Base-by-base conservation (phyloP, 2,113 vertebrate species). In the Takifugu flavidus region DNA sequence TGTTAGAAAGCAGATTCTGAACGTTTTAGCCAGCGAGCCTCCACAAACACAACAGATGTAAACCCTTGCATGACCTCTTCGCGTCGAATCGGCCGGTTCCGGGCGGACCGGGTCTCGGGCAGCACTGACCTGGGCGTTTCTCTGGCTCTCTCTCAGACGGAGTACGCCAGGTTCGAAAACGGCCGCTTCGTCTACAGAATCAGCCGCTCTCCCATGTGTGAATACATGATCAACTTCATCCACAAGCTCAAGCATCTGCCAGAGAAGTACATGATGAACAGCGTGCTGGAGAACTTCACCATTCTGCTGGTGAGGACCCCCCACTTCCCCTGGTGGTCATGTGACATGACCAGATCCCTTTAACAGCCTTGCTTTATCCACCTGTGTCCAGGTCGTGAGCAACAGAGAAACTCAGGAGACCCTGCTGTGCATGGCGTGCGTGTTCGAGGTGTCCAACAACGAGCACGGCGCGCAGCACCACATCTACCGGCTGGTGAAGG, bases 201-300 rank as follows among this genome's bases (percentile, higher is more conserved):
- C 93, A 96, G 92, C 72, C 96, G 97, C 57, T 98, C 97, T 7
- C 97, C 97, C 0, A 99, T 99, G 97, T 99, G 97, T 86, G 97
- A 99, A 94, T 99, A 99, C 69, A 99, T 99, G 97, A 98, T 99
- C 88, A 99, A 99, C 91, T 99, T 99, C 88, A 98, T 99, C 89
- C 97, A 99, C 92, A 99, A 99, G 80, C 94, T 99, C 79, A 98
- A 98, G 86, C 97, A 99, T 89, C 90, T 99, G 90, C 97, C 97
- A 2, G 97, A 99, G 89, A 99, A 99, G 73, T 99, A 99, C 87
- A 99, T 99, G 97, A 99, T 99, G 97, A 99, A 99, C 93, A 99
- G 97, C 4, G 97, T 99, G 73, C 90, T 99, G 91, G 97, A 99
- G 92, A 99, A 99, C 88, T 99, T 99, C 79, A 99, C 97, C 44